Conservation (phyloP, 1,140 invertebrate genomes). For the Vollenhovia emeryi region DNA sequence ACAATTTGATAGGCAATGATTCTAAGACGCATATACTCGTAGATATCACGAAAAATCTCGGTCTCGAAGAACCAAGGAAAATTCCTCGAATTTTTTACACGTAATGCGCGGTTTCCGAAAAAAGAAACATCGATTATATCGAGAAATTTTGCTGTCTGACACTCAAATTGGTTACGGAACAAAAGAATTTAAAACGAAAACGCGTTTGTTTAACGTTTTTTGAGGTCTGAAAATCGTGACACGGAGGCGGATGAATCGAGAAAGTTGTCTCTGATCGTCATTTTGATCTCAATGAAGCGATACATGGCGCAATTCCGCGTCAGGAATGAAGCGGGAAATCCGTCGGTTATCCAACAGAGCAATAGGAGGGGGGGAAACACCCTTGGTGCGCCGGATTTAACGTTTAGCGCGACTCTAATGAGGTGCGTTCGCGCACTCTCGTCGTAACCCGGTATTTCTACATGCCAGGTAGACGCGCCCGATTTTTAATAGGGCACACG, state of each 20-base stretch:
- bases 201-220: background rate
- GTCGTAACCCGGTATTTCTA: conserved; percentile 32
- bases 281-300: background rate
- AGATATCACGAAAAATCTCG: background rate
- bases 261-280: background rate
- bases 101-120: background rate
- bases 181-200: background rate
- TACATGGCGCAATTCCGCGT: conserved; percentile 24
- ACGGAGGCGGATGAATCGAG: background rate
- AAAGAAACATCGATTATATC: background rate
- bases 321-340: background rate
- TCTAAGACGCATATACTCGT: background rate
- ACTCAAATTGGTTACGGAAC: background rate
- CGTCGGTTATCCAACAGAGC: conserved; percentile 9
- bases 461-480: conserved; percentile 78
- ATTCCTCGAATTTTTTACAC: background rate
- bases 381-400: conserved; percentile 70
- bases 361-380: conserved; percentile 12
- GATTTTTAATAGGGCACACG: conserved; percentile 80
- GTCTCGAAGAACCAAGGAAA: background rate
- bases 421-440: conserved; percentile 71
- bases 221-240: background rate
- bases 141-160: background rate
- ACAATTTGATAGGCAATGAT: background rate
- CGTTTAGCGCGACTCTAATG: conserved; percentile 82